phyloP scores from a whole-genome alignment of 2,113 vertebrate genomes.

The Arvicanthis niloticus region DNA sequence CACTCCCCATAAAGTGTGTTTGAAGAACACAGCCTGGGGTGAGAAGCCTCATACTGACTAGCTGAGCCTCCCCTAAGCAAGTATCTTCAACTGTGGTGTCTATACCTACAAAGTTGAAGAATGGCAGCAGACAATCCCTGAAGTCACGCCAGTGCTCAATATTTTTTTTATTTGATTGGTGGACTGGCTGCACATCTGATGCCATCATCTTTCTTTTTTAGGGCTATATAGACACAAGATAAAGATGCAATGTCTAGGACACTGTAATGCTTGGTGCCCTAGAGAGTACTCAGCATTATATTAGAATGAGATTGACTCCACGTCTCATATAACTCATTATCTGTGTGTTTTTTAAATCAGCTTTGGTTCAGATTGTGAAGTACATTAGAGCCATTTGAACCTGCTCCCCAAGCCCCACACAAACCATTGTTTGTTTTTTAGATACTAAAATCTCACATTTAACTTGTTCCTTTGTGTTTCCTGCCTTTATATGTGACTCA shows the following conservation, averaged over 20 bases:
- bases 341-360: slow-evolving; percentile 44
- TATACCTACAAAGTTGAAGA: not conserved
- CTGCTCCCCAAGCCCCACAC: not conserved
- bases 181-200: not conserved
- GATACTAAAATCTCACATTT: not conserved
- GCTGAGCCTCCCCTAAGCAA: not conserved
- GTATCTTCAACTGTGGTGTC: not conserved
- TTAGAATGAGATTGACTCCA: not conserved
- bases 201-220: not conserved
- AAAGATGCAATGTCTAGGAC: not conserved
- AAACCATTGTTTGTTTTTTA: slow-evolving; percentile 38
- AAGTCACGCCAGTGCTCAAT: not conserved
- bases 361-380: not conserved
- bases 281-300: not conserved
- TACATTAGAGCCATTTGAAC: not conserved
- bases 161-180: not conserved
- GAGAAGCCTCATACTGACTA: not conserved
- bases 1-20: not conserved
- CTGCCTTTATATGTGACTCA: not conserved
- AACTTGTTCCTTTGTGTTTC: not conserved
- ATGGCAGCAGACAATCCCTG: not conserved
- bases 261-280: not conserved
- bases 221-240: not conserved
- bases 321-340: not conserved
- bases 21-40: not conserved